Evolutionary conservation across 2,797 vertebrate genomes (phyloP).

Genomic region (Myripristis murdjan): DNA sequence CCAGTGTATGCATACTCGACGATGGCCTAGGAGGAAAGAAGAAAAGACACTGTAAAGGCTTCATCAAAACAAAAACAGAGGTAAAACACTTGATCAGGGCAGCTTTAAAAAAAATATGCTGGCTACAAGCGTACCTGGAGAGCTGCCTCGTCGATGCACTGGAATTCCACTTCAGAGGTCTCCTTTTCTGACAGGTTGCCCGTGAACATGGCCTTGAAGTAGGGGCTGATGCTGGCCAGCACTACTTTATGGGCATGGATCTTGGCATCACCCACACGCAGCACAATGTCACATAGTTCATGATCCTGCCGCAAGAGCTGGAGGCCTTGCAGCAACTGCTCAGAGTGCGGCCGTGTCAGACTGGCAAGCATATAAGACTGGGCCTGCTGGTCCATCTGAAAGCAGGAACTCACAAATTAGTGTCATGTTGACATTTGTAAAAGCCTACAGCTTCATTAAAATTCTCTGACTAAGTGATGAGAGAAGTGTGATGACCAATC

Average conservation of each 20-base stretch:
- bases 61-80: constrained; percentile 19
- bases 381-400: constrained; percentile 97
- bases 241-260: constrained; percentile 98
- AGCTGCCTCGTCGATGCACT: constrained; percentile 95
- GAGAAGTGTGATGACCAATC: constrained; percentile 3
- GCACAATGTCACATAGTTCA: constrained; percentile 96
- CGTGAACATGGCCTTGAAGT: constrained; percentile 99
- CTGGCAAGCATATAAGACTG: constrained; percentile 98
- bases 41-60: constrained; percentile 1
- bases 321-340: constrained; percentile 97
- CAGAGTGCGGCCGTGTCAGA: constrained; percentile 95
- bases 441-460: background rate
- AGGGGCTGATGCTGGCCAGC: constrained; percentile 97
- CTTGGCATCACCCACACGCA: constrained; percentile 97
- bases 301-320: constrained; percentile 97
- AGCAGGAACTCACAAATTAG: constrained; percentile 47
- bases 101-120: background rate
- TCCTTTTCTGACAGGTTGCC: constrained; percentile 98
- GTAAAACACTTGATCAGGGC: constrained; percentile 10
- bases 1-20: constrained; percentile 99
- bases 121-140: constrained; percentile 83
- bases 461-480: background rate
- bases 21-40: constrained; percentile 87
- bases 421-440: constrained; percentile 26
- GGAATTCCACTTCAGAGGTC: constrained; percentile 97